A percentile compares a stretch with the other conserved stretches of the same genome.
Evolutionary conservation across 2,113 vertebrate species (phyloP).

Genomic region (Amazona vittata): DNA sequence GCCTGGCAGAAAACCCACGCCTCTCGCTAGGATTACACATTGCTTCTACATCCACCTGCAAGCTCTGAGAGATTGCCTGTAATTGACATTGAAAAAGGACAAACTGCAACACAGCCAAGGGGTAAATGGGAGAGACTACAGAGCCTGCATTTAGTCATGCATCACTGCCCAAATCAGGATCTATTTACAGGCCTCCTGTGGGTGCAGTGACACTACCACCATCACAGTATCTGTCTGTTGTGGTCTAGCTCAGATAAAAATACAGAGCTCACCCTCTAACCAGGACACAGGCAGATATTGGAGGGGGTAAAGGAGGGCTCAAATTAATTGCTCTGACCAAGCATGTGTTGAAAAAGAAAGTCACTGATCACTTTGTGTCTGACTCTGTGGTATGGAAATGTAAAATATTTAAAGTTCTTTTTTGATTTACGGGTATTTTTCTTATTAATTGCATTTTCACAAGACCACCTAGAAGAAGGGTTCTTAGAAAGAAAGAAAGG

Average conservation of each 20-base stretch:
- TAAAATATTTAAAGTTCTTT: background rate
- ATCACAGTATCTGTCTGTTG: fast-evolving
- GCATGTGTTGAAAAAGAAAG: background rate
- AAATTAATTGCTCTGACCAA: background rate
- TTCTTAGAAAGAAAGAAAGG: background rate
- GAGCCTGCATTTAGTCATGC: background rate
- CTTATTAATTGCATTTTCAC: background rate
- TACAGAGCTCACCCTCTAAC: background rate
- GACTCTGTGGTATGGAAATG: background rate
- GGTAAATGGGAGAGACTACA: background rate
- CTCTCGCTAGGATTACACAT: fast-evolving
- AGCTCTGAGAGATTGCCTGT: background rate
- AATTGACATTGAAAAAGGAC: background rate
- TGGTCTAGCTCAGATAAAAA: too few species aligned
- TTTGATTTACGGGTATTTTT: background rate
- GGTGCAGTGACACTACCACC: background rate
- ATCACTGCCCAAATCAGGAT: background rate
- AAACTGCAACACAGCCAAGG: background rate
- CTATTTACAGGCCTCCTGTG: background rate
- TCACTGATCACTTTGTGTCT: background rate
- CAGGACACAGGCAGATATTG: background rate
- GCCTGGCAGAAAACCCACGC: background rate
- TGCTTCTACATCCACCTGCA: background rate
- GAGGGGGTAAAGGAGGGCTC: too few species aligned
- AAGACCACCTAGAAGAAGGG: background rate